A percentile compares a stretch with the other conserved stretches of the same genome.
phyloP scores from a whole-genome alignment of 2,797 vertebrate species.

The Sphaeramia orbicularis region DNA sequence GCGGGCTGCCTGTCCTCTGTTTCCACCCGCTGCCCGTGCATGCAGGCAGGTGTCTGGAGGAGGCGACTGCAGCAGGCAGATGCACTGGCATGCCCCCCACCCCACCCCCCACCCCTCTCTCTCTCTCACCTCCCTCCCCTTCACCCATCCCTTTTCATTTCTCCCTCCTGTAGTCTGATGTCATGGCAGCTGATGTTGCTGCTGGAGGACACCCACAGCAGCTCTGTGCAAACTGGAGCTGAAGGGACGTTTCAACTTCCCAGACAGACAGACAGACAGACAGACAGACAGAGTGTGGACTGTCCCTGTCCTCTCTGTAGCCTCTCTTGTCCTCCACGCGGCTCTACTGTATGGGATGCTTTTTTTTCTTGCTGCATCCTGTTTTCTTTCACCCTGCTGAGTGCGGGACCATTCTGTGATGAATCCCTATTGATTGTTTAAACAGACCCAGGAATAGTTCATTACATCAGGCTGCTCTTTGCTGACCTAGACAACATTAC shows the following conservation, averaged over 20 bases:
- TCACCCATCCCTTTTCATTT: constrained; percentile 18
- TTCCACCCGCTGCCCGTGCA: constrained; percentile 38
- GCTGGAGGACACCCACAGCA: constrained; percentile 51
- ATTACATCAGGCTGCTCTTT: constrained; percentile 74
- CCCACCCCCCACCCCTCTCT: too few relatives aligned
- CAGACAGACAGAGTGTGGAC: constrained; percentile 39
- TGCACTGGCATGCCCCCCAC: constrained; percentile 49
- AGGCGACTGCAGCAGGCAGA: constrained; percentile 77
- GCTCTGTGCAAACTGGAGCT: constrained; percentile 52
- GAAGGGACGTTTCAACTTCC: constrained; percentile 64
- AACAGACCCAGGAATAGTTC: constrained; percentile 66
- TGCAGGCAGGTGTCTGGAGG: constrained; percentile 68
- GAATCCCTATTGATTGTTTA: constrained; percentile 73
- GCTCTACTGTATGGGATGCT: background rate
- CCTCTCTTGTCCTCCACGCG: background rate
- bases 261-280: too few relatives aligned
- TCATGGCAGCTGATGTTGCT: constrained; percentile 68
- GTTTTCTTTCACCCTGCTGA: constrained; percentile 55
- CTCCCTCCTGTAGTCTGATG: constrained; percentile 73
- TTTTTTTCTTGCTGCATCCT: constrained; percentile 38
- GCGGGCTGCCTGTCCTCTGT: constrained; percentile 27
- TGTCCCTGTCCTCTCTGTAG: constrained; percentile 27
- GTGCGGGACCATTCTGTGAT: constrained; percentile 48
- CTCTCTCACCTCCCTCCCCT: constrained; percentile 3
- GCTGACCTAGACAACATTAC: constrained; percentile 70